These are phyloP conservation scores for Atractosteus spatula DNA, from an alignment of 2,113 vertebrate genomes.

Conservation along the genomic window DNA sequence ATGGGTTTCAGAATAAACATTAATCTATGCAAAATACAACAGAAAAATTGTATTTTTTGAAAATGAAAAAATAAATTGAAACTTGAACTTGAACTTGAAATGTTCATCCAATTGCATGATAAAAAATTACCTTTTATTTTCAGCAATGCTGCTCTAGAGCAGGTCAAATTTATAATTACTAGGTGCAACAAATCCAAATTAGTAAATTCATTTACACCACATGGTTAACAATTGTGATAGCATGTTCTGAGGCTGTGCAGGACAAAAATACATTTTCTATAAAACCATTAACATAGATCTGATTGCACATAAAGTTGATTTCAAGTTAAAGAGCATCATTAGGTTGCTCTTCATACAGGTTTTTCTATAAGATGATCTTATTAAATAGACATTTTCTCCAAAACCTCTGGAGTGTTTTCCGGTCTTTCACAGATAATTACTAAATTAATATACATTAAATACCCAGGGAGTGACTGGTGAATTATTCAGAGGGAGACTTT, in stretches of 20 bases:
- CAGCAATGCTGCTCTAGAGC: no score
- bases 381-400: slow-evolving; percentile 33
- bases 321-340: slow-evolving; percentile 1
- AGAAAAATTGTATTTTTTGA: no score
- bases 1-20: no score
- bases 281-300: background rate
- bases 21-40: no score
- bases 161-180: slow-evolving; percentile 12
- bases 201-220: slow-evolving; percentile 30
- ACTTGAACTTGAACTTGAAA: no score
- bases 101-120: no score
- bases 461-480: slow-evolving; percentile 25
- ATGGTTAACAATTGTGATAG: slow-evolving; percentile 24
- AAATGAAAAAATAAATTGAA: no score
- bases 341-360: slow-evolving; percentile 24
- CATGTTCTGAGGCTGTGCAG: slow-evolving; percentile 7
- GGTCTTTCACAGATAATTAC: slow-evolving; percentile 46
- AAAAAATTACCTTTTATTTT: no score
- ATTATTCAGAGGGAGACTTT: slow-evolving; percentile 31
- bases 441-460: slow-evolving; percentile 42
- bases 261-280: background rate
- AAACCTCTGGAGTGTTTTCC: slow-evolving; percentile 25
- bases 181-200: slow-evolving; percentile 24
- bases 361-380: slow-evolving; percentile 32
- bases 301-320: background rate